A percentile compares a stretch with the other conserved stretches of the same genome.
phyloP scores from a whole-genome alignment of 2,888 invertebrate species.

The Mellilla xanthometata region DNA sequence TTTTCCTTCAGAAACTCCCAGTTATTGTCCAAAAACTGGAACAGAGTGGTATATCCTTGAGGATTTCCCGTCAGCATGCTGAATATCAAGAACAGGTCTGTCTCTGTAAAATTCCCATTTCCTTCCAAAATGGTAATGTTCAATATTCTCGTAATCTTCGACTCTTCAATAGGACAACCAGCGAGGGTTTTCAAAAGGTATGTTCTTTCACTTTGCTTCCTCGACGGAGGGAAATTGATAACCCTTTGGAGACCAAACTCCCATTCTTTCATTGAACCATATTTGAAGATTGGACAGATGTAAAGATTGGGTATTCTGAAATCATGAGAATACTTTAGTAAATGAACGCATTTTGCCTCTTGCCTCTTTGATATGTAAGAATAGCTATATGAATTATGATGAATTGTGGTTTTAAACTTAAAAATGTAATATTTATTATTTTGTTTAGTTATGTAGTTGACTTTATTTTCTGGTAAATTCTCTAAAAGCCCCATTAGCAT shows the following conservation, averaged over 20 bases:
- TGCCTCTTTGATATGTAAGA: too few relatives aligned
- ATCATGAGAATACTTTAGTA: too few relatives aligned
- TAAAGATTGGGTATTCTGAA: slow-evolving; percentile 84
- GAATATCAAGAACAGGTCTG: slow-evolving; percentile 88
- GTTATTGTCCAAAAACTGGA: slow-evolving; percentile 87
- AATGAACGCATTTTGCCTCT: too few relatives aligned
- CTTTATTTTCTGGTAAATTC: too few relatives aligned
- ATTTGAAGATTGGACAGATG: slow-evolving; percentile 91
- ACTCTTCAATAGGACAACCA: slow-evolving; percentile 88
- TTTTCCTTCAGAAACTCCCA: slow-evolving; percentile 86
- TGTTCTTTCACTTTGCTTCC: slow-evolving; percentile 89
- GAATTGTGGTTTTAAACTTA: too few relatives aligned
- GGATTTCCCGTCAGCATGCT: slow-evolving; percentile 88
- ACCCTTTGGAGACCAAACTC: slow-evolving; percentile 90
- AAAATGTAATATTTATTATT: too few relatives aligned
- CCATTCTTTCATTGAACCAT: slow-evolving; percentile 91
- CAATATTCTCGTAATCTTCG: slow-evolving; percentile 84
- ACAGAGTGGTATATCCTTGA: slow-evolving; percentile 87
- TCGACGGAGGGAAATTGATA: slow-evolving; percentile 87
- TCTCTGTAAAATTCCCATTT: slow-evolving; percentile 89
- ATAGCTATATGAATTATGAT: too few relatives aligned
- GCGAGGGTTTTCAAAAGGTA: slow-evolving; percentile 90
- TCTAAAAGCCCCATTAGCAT: too few relatives aligned
- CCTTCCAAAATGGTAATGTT: slow-evolving; percentile 87
- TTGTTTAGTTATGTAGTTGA: too few relatives aligned